Percentiles rank a stretch among this genome's conserved stretches.
phyloP scores from a whole-genome alignment of 1,140 invertebrate species.

The Apis cerana region DNA sequence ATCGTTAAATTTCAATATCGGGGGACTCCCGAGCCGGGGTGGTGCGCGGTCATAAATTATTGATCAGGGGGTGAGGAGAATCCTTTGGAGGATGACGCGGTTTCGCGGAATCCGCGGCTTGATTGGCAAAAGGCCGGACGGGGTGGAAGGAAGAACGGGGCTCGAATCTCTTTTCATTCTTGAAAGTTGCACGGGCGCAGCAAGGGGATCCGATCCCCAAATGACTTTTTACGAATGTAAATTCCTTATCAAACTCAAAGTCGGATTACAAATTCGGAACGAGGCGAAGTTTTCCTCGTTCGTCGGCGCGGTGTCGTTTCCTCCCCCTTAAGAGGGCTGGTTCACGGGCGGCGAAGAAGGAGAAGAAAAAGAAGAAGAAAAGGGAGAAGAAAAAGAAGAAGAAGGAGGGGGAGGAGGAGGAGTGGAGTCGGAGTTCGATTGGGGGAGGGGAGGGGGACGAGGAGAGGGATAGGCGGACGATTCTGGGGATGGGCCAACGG shows the following conservation, averaged over 20 bases:
- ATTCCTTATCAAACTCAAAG: slow-evolving; percentile 74
- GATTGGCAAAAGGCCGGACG: slow-evolving; percentile 15
- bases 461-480: slow-evolving; percentile 23
- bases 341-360: slow-evolving; percentile 21
- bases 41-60: slow-evolving; percentile 17
- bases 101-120: neutral
- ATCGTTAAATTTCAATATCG: neutral
- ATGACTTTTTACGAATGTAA: slow-evolving; percentile 75
- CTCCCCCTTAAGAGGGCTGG: slow-evolving; percentile 32
- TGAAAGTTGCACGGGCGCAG: slow-evolving; percentile 25
- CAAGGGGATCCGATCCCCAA: slow-evolving; percentile 68
- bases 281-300: slow-evolving; percentile 66
- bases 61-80: neutral
- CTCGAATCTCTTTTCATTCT: slow-evolving; percentile 35
- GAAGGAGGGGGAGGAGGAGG: neutral
- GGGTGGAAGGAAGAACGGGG: neutral
- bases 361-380: slow-evolving; percentile 8
- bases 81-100: too few species aligned
- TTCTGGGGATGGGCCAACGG: slow-evolving; percentile 46
- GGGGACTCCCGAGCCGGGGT: neutral
- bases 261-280: slow-evolving; percentile 74
- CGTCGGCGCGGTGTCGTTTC: slow-evolving; percentile 47
- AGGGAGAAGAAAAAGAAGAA: slow-evolving; percentile 6
- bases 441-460: neutral
- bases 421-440: slow-evolving; percentile 10